These are phyloP conservation scores for Gephyroberyx darwinii DNA, from an alignment of 2,797 vertebrate genomes.

Conservation along the genomic window DNA sequence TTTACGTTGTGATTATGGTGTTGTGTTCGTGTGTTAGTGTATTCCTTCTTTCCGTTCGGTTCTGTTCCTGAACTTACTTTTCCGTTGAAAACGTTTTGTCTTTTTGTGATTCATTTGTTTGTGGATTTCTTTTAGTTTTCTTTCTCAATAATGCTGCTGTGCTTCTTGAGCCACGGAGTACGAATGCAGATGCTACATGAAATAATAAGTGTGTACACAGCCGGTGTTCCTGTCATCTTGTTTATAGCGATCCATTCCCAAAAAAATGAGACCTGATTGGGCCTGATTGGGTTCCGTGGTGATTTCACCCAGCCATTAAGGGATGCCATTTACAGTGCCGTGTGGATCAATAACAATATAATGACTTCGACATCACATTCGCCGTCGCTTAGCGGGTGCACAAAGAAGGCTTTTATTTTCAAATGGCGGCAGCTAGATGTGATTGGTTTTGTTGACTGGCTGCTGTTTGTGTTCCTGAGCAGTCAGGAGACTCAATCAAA, in stretches of 20 bases:
- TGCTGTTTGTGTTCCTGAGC: conserved; percentile 60
- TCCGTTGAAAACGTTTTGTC: conserved; percentile 61
- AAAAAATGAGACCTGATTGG: conserved; percentile 69
- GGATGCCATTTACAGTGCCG: conserved; percentile 68
- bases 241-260: conserved; percentile 67
- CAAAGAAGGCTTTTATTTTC: conserved; percentile 59
- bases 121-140: conserved; percentile 62
- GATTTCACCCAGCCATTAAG: conserved; percentile 72
- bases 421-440: conserved; percentile 54
- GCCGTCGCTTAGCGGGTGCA: conserved; percentile 61
- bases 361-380: conserved; percentile 68
- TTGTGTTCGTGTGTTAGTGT: conserved; percentile 63
- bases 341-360: conserved; percentile 75
- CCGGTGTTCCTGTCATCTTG: conserved; percentile 84
- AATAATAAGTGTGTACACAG: conserved; percentile 77
- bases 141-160: conserved; percentile 81
- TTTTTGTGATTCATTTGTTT: conserved; percentile 74
- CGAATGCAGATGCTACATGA: conserved; percentile 75
- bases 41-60: conserved; percentile 60
- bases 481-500: conserved; percentile 70
- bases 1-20: conserved; percentile 70
- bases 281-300: conserved; percentile 70
- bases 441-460: conserved; percentile 66
- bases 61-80: conserved; percentile 66
- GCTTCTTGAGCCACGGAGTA: conserved; percentile 84